Conservation (phyloP, 1,140 invertebrate species). For the Drosophila kurseongensis region DNA sequence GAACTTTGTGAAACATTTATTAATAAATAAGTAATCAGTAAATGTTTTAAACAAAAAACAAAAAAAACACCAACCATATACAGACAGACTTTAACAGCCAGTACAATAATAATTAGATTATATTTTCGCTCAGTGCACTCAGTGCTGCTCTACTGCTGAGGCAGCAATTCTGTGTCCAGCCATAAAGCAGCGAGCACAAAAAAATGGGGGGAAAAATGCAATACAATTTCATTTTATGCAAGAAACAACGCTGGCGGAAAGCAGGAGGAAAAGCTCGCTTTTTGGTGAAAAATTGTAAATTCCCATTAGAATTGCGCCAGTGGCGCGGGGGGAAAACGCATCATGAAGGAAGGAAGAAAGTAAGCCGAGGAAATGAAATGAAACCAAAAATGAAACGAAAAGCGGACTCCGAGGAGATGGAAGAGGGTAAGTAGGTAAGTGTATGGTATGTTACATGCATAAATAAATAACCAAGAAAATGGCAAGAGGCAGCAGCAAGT, state of each 20-base stretch:
- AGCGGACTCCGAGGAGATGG: constrained; percentile 24
- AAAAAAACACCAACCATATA: no score
- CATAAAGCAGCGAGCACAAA: constrained; percentile 64
- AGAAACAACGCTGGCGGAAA: constrained; percentile 57
- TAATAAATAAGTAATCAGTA: no score
- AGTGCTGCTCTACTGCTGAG: constrained; percentile 48
- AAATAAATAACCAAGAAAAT: constrained; percentile 52
- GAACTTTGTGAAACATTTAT: no score
- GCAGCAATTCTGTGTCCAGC: constrained; percentile 72
- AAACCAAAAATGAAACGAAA: constrained; percentile 58
- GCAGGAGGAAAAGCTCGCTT: constrained; percentile 46
- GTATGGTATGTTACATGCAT: constrained; percentile 56
- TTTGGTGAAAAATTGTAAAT: constrained; percentile 81
- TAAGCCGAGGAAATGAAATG: constrained; percentile 69
- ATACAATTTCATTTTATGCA: constrained; percentile 82
- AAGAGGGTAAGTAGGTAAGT: constrained; percentile 64
- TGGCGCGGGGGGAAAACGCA: constrained; percentile 16
- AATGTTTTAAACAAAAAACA: no score
- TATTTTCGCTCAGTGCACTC: constrained; percentile 10
- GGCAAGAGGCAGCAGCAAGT: constrained; percentile 45
- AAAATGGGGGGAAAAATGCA: constrained; percentile 53
- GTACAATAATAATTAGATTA: neutral
- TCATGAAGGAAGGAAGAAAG: constrained; percentile 34
- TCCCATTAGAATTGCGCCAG: constrained; percentile 75
- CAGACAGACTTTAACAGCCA: no score